Conservation (phyloP, 1,140 invertebrate species). For the Tetraneura akinire region DNA sequence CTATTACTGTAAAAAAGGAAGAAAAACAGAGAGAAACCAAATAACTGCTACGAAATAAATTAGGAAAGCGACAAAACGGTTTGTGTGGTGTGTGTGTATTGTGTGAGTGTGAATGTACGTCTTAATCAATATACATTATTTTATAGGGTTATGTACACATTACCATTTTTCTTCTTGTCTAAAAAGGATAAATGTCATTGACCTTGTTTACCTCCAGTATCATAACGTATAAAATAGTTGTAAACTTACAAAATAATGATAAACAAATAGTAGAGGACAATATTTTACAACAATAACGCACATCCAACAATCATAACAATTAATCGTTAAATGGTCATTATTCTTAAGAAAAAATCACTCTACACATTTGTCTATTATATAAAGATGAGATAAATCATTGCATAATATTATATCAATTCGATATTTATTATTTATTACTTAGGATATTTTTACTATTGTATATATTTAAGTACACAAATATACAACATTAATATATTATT, state of each 20-base stretch:
- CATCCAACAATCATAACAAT: background rate
- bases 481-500: too few relatives aligned
- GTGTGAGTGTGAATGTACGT: slow-evolving; percentile 5
- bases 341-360: background rate
- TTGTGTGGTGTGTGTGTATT: background rate
- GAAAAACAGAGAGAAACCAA: slow-evolving; percentile 29
- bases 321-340: slow-evolving; percentile 16
- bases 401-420: too few relatives aligned
- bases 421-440: too few relatives aligned
- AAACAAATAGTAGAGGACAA: slow-evolving; percentile 44
- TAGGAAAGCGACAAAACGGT: slow-evolving; percentile 42
- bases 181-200: slow-evolving; percentile 49
- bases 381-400: too few relatives aligned
- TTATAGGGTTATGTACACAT: slow-evolving; percentile 50
- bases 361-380: too few relatives aligned
- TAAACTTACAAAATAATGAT: slow-evolving; percentile 45
- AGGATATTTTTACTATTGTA: too few relatives aligned
- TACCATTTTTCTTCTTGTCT: slow-evolving; percentile 42
- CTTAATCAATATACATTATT: slow-evolving; percentile 45
- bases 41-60: slow-evolving; percentile 34
- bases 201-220: slow-evolving; percentile 48
- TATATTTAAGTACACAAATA: too few relatives aligned
- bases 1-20: background rate
- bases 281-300: slow-evolving; percentile 21
- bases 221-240: slow-evolving; percentile 27